Conservation (phyloP, 2,797 vertebrate species). For the Sebastes umbrosus region DNA sequence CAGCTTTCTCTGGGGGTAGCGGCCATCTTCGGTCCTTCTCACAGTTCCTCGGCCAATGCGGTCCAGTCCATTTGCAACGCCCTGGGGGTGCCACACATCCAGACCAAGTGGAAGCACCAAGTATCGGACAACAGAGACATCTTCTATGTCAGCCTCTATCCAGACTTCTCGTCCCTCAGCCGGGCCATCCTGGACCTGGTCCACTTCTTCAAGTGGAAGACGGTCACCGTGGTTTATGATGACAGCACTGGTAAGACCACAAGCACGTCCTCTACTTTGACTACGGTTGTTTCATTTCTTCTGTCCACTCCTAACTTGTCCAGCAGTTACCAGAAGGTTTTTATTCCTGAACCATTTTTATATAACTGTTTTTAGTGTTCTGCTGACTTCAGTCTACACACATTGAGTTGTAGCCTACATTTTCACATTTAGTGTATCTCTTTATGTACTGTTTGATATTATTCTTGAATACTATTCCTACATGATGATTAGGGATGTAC, state of each 20-base stretch:
- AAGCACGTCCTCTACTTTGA: neutral
- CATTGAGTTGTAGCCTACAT: neutral
- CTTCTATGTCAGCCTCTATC: slow-evolving; percentile 97
- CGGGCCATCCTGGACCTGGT: slow-evolving; percentile 97
- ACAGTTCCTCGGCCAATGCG: slow-evolving; percentile 97
- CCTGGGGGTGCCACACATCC: slow-evolving; percentile 96
- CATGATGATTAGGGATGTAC: neutral
- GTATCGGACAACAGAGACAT: slow-evolving; percentile 98
- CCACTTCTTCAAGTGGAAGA: slow-evolving; percentile 99
- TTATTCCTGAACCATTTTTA: neutral
- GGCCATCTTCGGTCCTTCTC: slow-evolving; percentile 98
- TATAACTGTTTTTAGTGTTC: no score
- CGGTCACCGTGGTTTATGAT: slow-evolving; percentile 97
- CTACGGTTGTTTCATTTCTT: neutral
- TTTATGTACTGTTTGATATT: no score
- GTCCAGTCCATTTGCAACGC: slow-evolving; percentile 99
- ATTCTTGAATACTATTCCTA: neutral
- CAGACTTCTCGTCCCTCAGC: slow-evolving; percentile 98
- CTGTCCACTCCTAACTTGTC: neutral
- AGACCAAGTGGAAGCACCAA: slow-evolving; percentile 99
- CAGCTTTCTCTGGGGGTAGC: slow-evolving; percentile 98
- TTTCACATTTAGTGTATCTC: neutral
- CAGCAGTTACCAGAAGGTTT: neutral
- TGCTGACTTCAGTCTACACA: neutral
- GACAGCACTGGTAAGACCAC: slow-evolving; percentile 93